These are phyloP conservation scores for Panagrolaimus sp. DNA, from an alignment of 1,140 invertebrate genomes.

Conservation along the genomic window DNA sequence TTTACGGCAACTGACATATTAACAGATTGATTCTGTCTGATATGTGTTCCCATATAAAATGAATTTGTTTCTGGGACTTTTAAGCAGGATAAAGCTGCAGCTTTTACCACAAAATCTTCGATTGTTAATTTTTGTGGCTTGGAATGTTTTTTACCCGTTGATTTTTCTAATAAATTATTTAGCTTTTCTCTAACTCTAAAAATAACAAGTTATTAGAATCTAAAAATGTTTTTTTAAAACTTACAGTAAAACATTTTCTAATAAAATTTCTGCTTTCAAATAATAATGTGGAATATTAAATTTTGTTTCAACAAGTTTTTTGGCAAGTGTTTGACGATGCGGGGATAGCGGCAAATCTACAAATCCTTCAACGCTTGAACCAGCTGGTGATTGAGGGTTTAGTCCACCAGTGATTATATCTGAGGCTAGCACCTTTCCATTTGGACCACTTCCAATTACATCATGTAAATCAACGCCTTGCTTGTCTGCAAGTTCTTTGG, in stretches of 20 bases:
- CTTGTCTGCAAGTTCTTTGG: not conserved
- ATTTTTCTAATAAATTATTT: not conserved
- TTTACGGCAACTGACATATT: not conserved
- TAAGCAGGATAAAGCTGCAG: not conserved
- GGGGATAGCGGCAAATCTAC: not conserved
- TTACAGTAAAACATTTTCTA: not conserved
- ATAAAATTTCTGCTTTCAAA: not conserved
- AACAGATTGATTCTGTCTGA: not conserved
- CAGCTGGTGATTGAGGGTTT: not conserved
- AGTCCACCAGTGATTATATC: not conserved
- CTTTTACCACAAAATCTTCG: constrained; percentile 4
- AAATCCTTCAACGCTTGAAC: constrained; percentile 1
- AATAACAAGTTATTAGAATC: not conserved
- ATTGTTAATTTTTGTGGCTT: not conserved
- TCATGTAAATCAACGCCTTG: not conserved
- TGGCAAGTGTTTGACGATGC: not conserved
- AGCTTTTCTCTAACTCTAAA: constrained; percentile 1
- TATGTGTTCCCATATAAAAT: not conserved
- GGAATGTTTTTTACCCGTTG: not conserved
- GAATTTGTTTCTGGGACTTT: not conserved
- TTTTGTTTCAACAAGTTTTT: not conserved
- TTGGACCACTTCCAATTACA: not conserved
- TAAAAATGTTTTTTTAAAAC: not conserved
- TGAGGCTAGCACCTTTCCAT: not conserved
- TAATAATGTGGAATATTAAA: not conserved